Evolutionary conservation across 2,888 invertebrate species (phyloP).

Genomic region (Onthophagus sagittarius): DNA sequence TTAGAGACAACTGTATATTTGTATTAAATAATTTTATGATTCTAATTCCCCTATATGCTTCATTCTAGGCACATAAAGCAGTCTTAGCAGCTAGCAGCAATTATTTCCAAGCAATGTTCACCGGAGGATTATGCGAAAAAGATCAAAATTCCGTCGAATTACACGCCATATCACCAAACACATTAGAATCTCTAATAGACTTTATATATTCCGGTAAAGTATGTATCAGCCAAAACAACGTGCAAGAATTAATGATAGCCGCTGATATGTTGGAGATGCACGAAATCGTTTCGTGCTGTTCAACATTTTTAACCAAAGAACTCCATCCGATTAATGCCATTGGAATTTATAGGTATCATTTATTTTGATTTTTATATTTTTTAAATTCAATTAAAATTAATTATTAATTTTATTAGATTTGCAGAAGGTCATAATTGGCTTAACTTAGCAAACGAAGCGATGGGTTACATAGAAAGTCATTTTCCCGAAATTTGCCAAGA

Average conservation of each 20-base stretch:
- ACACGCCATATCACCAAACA: conserved; percentile 71
- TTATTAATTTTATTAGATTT: conserved; percentile 55
- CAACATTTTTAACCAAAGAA: conserved; percentile 79
- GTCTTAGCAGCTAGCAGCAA: conserved; percentile 85
- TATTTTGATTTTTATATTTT: background rate
- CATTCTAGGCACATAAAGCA: conserved; percentile 77
- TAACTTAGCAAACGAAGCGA: conserved; percentile 71
- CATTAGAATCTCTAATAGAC: conserved; percentile 73
- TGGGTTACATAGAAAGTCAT: conserved; percentile 78
- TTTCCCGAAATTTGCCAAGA: conserved; percentile 77
- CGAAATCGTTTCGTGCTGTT: conserved; percentile 79
- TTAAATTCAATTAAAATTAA: background rate
- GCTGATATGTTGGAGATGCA: conserved; percentile 88
- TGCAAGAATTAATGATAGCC: conserved; percentile 83
- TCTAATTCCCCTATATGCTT: no score
- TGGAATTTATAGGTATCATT: conserved; percentile 70
- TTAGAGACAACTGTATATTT: no score
- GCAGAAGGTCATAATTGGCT: conserved; percentile 84
- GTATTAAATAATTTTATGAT: no score
- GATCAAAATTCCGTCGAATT: conserved; percentile 76
- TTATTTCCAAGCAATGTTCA: conserved; percentile 93
- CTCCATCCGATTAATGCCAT: conserved; percentile 83
- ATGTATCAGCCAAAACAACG: conserved; percentile 70
- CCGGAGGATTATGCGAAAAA: conserved; percentile 78
- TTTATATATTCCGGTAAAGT: conserved; percentile 79